Evolutionary conservation across 2,113 vertebrate species (phyloP).

Genomic region (Delphinapterus leucas): DNA sequence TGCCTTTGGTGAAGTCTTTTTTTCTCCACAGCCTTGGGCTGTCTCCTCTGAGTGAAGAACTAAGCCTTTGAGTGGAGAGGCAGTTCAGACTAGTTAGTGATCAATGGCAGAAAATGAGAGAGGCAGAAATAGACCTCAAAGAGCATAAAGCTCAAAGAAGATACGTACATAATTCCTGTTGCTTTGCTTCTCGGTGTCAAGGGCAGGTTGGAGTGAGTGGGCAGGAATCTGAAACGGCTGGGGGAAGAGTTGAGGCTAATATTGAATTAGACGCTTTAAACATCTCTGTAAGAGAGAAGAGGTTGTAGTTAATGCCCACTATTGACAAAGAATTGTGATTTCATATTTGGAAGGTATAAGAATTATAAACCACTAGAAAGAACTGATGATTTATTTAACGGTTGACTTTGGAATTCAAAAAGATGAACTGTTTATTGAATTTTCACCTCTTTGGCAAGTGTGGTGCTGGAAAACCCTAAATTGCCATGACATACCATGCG

Average conservation of each 20-base stretch:
- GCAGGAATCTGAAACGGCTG: neutral
- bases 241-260: neutral
- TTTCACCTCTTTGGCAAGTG: constrained; percentile 13
- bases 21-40: neutral
- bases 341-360: neutral
- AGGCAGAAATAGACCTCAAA: neutral
- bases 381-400: neutral
- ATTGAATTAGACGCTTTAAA: neutral
- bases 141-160: neutral
- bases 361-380: neutral
- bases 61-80: neutral
- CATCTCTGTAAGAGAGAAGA: neutral
- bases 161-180: neutral
- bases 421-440: neutral
- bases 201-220: neutral
- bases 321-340: neutral
- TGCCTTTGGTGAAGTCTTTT: neutral
- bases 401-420: constrained; percentile 31
- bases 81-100: neutral
- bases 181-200: neutral
- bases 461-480: neutral
- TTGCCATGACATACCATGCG: neutral
- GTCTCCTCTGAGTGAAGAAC: neutral
- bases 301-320: neutral
- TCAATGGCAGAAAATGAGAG: neutral